Conservation (phyloP, 1,140 invertebrate genomes). For the Drosophila sp. region DNA sequence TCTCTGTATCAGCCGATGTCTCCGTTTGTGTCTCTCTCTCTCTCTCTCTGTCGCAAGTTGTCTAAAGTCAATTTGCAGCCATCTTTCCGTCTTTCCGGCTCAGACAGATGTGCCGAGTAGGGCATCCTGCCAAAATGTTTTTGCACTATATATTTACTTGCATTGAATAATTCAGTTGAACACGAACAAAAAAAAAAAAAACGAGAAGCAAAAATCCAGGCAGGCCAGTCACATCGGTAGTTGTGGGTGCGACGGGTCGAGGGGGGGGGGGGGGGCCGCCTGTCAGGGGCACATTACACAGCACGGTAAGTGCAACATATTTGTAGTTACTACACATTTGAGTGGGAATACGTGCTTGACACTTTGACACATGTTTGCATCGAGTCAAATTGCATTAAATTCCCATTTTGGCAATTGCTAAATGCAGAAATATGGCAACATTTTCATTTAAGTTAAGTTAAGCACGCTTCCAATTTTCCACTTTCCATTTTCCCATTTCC, state of each 20-base stretch:
- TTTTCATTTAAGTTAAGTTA: neutral
- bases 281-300: neutral
- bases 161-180: conserved; percentile 56
- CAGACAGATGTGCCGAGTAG: conserved; percentile 12
- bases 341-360: conserved; percentile 25
- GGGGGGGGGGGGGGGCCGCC: conserved; percentile 8
- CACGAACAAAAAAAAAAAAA: conserved; percentile 26
- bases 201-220: conserved; percentile 16
- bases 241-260: neutral
- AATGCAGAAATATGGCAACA: conserved; percentile 16
- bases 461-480: too few species aligned
- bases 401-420: conserved; percentile 49
- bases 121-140: conserved; percentile 60
- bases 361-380: conserved; percentile 57
- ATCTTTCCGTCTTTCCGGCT: conserved; percentile 40
- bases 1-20: neutral
- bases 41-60: conserved; percentile 27
- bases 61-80: conserved; percentile 71
- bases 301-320: conserved; percentile 46
- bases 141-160: conserved; percentile 45
- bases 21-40: neutral
- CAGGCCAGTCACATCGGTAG: neutral
- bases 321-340: conserved; percentile 21
- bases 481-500: neutral
- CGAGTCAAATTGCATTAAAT: conserved; percentile 55